Conservation (phyloP, 2,888 invertebrate species). For the Dynastes grantii region DNA sequence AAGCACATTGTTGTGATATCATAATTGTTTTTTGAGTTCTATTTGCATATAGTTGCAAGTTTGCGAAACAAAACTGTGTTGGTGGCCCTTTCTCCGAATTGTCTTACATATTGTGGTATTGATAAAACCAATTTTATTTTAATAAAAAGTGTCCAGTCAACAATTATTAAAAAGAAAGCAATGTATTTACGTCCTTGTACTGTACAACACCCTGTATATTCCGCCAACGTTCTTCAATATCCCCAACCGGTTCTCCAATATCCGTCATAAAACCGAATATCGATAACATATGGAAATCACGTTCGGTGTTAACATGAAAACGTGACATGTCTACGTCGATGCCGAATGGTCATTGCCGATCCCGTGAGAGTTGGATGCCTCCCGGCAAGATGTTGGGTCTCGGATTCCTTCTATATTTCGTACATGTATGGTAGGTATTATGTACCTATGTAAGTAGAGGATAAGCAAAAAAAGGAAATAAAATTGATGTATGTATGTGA, state of each 20-base stretch:
- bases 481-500: background rate
- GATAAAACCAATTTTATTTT: no score
- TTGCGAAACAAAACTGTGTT: no score
- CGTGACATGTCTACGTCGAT: slow-evolving; percentile 30
- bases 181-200: background rate
- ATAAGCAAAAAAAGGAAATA: background rate
- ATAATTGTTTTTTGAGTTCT: no score
- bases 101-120: no score
- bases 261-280: slow-evolving; percentile 16
- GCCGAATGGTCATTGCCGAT: slow-evolving; percentile 13
- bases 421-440: no score
- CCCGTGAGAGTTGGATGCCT: slow-evolving; percentile 20
- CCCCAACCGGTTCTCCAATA: slow-evolving; percentile 1
- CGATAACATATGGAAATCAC: slow-evolving; percentile 48
- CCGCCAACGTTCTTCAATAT: background rate
- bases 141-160: no score
- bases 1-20: no score
- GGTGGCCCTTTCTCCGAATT: no score
- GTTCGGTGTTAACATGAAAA: slow-evolving; percentile 38
- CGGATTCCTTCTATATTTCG: no score
- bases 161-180: background rate
- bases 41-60: no score
- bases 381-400: slow-evolving; percentile 8
- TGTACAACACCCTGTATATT: background rate
- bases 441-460: no score